Base-by-base conservation (phyloP, 2,797 vertebrate genomes). In the Rhodeus uyekii region DNA sequence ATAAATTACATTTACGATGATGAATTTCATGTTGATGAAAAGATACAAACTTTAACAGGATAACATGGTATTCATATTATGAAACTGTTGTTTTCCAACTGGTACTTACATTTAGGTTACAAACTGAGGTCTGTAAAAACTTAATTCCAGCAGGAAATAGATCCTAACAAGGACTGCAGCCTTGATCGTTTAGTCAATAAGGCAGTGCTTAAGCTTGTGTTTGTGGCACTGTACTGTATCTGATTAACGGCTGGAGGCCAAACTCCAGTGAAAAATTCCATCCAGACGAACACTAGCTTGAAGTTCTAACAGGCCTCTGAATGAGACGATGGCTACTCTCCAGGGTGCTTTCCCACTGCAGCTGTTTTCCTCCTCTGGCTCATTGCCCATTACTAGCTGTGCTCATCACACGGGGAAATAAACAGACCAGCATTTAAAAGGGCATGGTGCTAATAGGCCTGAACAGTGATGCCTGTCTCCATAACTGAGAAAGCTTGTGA, bases 341-440 rank as follows among this genome's bases (percentile, higher is more conserved):
- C 39, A 75, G 76, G 60, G 58, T 65, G 39, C 46, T 84, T 75
- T 68, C 36, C 39, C 78, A 38, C 34, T 73, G 65, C 64, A 55
- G 69, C 68, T 74, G 60, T 34, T 64, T 78, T 71, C 24, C 46
- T 82, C 78, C 58, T 55, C 60, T 82, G 78, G 83, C 75, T 80
- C 84, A 84, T 78, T 85, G 83, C 75, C 78, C 80, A 81, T 77
- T 65, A 82, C 77, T 42, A 65, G 39, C 84, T 67, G 14, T 76
- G 42, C 74, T 39, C 74, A 84, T 87, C 80, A 83, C 61, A 89
- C 78, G 86, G 36, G 39, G 65, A 85, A 85, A 87, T 84, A 89
- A 90, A 89, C 77, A 87, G 84, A 81, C 78, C 76, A 82, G 74
- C 75, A 81, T 90, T 90, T 91, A 89, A 81, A 87, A 86, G 84